Conservation (phyloP, 2,888 invertebrate genomes). For the Agonopterix heracliana region DNA sequence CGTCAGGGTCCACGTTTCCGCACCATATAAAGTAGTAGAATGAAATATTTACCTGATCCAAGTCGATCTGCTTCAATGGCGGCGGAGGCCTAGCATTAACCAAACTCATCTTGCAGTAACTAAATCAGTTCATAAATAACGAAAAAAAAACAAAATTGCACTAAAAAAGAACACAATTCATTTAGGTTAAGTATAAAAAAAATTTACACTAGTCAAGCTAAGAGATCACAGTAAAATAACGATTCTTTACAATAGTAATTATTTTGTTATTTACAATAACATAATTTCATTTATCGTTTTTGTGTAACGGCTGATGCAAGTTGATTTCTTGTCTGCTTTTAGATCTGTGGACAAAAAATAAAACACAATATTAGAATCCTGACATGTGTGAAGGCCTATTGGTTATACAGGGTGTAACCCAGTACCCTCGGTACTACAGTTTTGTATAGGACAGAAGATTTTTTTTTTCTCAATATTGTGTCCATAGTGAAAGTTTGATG, state of each 20-base stretch:
- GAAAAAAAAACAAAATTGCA: neutral
- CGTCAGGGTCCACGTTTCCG: too few species aligned
- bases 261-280: constrained; percentile 38
- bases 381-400: too few species aligned
- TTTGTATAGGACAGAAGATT: too few species aligned
- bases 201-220: constrained; percentile 36
- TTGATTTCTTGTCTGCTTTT: constrained; percentile 22
- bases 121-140: constrained; percentile 13
- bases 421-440: too few species aligned
- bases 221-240: constrained; percentile 53
- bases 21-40: too few species aligned
- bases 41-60: constrained; percentile 77
- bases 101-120: constrained; percentile 38
- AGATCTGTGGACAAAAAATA: constrained; percentile 43
- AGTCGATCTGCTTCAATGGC: constrained; percentile 84
- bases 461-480: too few species aligned
- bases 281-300: constrained; percentile 26
- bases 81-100: constrained; percentile 54
- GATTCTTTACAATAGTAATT: constrained; percentile 19
- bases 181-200: constrained; percentile 17
- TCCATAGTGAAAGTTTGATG: too few species aligned
- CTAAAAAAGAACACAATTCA: constrained; percentile 30
- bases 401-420: too few species aligned
- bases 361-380: constrained; percentile 1
- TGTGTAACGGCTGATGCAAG: constrained; percentile 24